These are phyloP conservation scores for Sarcoramphus papa DNA, from an alignment of 2,797 vertebrate species.

Conservation along the genomic window DNA sequence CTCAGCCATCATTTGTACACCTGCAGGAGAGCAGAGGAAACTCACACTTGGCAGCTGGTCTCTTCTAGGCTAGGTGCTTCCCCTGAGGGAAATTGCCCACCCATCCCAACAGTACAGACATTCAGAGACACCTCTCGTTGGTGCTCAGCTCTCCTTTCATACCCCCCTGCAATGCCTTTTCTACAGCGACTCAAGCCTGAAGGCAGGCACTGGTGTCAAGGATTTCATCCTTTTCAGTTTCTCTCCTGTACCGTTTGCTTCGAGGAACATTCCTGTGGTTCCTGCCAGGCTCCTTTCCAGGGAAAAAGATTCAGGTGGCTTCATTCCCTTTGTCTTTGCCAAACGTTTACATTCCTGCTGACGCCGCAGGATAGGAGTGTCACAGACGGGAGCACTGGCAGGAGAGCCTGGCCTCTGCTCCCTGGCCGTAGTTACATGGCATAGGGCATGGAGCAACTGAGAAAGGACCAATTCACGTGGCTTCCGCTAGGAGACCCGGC, in stretches of 20 bases:
- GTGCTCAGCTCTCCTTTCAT: background rate
- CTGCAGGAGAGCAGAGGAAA: background rate
- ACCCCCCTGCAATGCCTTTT: background rate
- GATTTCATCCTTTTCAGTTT: constrained; percentile 1
- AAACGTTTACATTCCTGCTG: constrained; percentile 26
- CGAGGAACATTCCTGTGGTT: constrained; percentile 51
- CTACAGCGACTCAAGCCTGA: background rate
- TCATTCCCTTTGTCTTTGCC: constrained; percentile 26
- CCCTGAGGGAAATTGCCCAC: background rate
- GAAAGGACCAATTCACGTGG: background rate
- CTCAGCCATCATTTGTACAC: background rate
- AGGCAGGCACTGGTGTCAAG: background rate
- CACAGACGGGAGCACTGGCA: background rate
- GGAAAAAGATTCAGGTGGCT: constrained; percentile 47
- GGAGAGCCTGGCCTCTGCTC: background rate
- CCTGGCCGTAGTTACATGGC: background rate
- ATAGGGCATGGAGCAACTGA: background rate
- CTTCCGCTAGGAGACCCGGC: background rate
- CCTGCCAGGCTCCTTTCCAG: constrained; percentile 36
- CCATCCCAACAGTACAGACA: background rate
- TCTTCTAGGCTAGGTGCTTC: background rate
- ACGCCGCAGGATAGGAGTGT: background rate
- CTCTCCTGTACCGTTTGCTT: background rate
- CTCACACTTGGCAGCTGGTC: background rate
- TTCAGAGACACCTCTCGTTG: fast-evolving